A percentile compares a stretch with the other conserved stretches of the same genome.
phyloP scores from a whole-genome alignment of 2,113 vertebrate species.

The Strigops habroptila region DNA sequence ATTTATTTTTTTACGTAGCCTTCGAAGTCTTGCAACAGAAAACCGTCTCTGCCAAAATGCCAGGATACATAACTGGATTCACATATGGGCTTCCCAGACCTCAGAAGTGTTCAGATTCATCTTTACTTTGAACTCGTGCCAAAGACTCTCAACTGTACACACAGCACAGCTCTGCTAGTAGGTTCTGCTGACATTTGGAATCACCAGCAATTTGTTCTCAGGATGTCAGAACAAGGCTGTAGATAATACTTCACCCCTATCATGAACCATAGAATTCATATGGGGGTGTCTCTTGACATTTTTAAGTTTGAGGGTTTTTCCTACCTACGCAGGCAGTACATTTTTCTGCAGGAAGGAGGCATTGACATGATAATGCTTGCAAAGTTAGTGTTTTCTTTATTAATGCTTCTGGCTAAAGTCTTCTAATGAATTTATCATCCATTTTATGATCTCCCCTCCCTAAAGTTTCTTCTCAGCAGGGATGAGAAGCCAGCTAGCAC shows the following conservation, averaged over 20 bases:
- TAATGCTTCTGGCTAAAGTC: conserved; percentile 73
- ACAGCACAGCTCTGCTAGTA: not conserved
- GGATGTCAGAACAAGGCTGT: not conserved
- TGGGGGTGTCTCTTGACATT: not conserved
- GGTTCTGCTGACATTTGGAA: conserved; percentile 16
- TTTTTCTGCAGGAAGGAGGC: conserved; percentile 46
- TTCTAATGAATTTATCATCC: conserved; percentile 70
- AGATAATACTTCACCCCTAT: not conserved
- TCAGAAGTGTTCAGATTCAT: not conserved
- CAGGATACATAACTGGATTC: not conserved
- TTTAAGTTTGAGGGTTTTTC: not conserved
- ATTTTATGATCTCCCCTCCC: conserved; percentile 63
- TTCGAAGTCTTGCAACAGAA: not conserved
- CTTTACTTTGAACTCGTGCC: conserved; percentile 21
- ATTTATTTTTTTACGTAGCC: not conserved
- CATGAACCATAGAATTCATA: not conserved
- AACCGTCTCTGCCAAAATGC: not conserved
- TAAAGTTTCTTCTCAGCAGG: conserved; percentile 10
- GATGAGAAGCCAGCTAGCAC: not conserved
- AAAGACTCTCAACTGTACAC: not conserved
- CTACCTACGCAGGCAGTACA: not conserved
- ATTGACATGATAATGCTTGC: conserved; percentile 44
- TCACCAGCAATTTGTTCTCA: not conserved
- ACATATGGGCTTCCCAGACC: not conserved
- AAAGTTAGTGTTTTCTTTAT: conserved; percentile 66